Conservation (phyloP, 2,797 vertebrate genomes). For the Poecile montanus region DNA sequence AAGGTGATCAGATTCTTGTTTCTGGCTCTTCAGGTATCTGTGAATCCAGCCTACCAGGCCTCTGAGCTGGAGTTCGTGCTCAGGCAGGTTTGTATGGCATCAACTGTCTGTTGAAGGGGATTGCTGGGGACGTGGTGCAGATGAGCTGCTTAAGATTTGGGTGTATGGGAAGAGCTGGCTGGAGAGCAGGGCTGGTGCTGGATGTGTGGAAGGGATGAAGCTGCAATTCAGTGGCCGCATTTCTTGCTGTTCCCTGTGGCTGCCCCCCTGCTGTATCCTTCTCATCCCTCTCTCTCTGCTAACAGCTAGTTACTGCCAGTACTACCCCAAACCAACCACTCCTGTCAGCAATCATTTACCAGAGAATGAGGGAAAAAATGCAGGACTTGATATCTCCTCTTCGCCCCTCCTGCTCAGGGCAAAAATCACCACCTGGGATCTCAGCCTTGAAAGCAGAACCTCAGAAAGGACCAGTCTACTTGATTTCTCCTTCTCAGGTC, state of each 20-base stretch:
- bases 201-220: background rate
- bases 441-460: background rate
- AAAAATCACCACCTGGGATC: background rate
- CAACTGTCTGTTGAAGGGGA: background rate
- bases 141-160: background rate
- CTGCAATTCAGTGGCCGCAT: background rate
- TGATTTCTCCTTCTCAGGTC: background rate
- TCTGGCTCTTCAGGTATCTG: constrained; percentile 79
- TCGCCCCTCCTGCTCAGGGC: background rate
- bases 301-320: background rate
- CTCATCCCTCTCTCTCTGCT: background rate
- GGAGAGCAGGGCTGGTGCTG: background rate
- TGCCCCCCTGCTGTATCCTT: background rate
- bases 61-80: constrained; percentile 85
- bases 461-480: background rate
- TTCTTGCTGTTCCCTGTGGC: background rate
- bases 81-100: constrained; percentile 78
- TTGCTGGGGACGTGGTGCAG: background rate
- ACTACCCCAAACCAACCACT: background rate
- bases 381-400: background rate
- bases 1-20: background rate
- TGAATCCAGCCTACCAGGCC: constrained; percentile 92
- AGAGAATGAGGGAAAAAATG: background rate
- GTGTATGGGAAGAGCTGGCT: background rate
- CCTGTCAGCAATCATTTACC: background rate